Percentiles rank a stretch among this genome's conserved stretches.
These are phyloP conservation scores for Ovibos moschatus DNA, from an alignment of 2,113 vertebrate species.

Conservation along the genomic window DNA sequence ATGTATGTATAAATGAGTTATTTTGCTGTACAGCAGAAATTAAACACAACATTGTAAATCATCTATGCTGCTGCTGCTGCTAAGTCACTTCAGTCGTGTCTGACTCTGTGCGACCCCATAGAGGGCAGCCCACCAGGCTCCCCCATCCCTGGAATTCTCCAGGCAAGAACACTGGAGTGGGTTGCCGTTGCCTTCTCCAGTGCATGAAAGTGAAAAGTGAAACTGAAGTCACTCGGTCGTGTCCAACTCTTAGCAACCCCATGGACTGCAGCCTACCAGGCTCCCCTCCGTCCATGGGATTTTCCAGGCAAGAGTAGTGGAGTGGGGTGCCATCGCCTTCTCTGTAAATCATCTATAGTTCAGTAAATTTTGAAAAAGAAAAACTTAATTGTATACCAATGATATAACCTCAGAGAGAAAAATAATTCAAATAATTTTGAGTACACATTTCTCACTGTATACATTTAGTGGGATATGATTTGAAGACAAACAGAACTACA, in stretches of 20 bases:
- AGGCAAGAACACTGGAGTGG: too few relatives aligned
- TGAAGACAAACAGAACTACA: background rate
- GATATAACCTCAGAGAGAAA: background rate
- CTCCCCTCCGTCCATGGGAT: fast-evolving
- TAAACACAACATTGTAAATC: background rate
- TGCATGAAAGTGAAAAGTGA: too few relatives aligned
- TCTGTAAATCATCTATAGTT: background rate
- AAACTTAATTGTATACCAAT: background rate
- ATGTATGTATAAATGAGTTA: background rate
- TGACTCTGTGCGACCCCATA: too few relatives aligned
- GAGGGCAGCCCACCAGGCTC: too few relatives aligned
- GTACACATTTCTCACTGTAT: background rate
- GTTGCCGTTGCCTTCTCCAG: too few relatives aligned
- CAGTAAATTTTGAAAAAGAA: background rate
- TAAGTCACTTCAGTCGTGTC: too few relatives aligned
- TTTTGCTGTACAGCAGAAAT: background rate
- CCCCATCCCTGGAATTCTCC: too few relatives aligned
- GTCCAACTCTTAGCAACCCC: too few relatives aligned
- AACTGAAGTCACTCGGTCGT: too few relatives aligned
- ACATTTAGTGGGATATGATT: background rate
- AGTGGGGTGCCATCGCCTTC: too few relatives aligned
- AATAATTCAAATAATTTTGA: background rate
- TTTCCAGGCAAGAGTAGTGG: too few relatives aligned
- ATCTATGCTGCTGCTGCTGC: background rate
- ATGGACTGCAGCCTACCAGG: too few relatives aligned